These are phyloP conservation scores for Dione vanillae DNA, from an alignment of 2,888 invertebrate genomes.

Conservation along the genomic window DNA sequence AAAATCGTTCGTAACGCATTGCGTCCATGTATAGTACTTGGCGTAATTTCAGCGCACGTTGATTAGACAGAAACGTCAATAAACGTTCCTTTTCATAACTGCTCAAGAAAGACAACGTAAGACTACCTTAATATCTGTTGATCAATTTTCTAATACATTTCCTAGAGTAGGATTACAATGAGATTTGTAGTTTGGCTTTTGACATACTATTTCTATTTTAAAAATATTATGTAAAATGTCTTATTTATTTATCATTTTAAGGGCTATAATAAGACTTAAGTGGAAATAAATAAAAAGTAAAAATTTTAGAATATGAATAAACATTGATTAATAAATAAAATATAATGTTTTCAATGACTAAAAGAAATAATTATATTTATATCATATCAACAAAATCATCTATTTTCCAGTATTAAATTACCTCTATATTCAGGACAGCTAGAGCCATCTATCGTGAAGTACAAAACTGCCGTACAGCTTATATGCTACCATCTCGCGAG, in stretches of 20 bases:
- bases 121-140: background rate
- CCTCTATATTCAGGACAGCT: background rate
- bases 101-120: background rate
- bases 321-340: too few species aligned
- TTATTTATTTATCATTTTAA: too few species aligned
- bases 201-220: too few species aligned
- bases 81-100: too few species aligned
- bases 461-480: background rate
- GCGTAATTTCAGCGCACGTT: slow-evolving; percentile 29
- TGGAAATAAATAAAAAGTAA: too few species aligned
- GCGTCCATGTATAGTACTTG: slow-evolving; percentile 30
- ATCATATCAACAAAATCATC: too few species aligned
- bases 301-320: too few species aligned
- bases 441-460: slow-evolving; percentile 1
- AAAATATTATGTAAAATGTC: too few species aligned
- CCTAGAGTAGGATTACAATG: background rate
- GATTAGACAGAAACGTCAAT: slow-evolving; percentile 22
- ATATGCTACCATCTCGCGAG: background rate
- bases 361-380: too few species aligned
- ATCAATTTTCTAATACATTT: background rate
- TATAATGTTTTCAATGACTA: too few species aligned
- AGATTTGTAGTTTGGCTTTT: too few species aligned
- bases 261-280: too few species aligned
- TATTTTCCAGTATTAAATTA: background rate
- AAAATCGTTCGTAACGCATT: slow-evolving; percentile 41